Evolutionary conservation across 2,888 invertebrate species (phyloP).

Genomic region (Lamellibrachia satsuma): DNA sequence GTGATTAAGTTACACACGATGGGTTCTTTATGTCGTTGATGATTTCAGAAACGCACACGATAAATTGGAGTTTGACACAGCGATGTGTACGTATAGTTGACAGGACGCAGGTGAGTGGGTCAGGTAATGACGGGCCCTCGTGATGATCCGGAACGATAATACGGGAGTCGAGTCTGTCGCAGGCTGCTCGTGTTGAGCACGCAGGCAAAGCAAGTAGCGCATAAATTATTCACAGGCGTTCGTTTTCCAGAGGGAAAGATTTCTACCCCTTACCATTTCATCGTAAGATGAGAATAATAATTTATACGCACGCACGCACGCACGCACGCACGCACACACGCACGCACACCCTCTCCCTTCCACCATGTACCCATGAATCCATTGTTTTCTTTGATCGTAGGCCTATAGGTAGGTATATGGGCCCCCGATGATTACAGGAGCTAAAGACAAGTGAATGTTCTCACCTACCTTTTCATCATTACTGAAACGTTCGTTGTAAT

Average conservation of each 20-base stretch:
- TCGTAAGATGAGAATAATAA: no score
- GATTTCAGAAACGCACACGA: neutral
- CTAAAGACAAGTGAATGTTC: neutral
- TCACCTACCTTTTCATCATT: neutral
- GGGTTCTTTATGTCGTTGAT: neutral
- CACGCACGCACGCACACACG: neutral
- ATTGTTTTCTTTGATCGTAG: neutral
- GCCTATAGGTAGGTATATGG: neutral
- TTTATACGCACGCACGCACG: no score
- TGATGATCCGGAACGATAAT: neutral
- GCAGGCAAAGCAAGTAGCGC: no score
- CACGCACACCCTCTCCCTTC: neutral
- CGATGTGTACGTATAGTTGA: neutral
- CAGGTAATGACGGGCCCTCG: neutral
- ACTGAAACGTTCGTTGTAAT: neutral
- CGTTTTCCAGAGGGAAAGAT: no score
- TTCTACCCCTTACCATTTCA: no score
- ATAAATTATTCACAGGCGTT: no score
- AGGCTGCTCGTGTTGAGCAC: neutral
- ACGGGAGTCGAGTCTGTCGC: neutral
- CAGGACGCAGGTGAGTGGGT: neutral
- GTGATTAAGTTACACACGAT: neutral
- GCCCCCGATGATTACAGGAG: neutral
- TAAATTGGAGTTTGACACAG: neutral
- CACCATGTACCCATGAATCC: neutral